Percentiles rank a stretch among this genome's conserved stretches.
These are phyloP conservation scores for Lithobates sylvaticus DNA, from an alignment of 2,797 vertebrate genomes.

Conservation along the genomic window DNA sequence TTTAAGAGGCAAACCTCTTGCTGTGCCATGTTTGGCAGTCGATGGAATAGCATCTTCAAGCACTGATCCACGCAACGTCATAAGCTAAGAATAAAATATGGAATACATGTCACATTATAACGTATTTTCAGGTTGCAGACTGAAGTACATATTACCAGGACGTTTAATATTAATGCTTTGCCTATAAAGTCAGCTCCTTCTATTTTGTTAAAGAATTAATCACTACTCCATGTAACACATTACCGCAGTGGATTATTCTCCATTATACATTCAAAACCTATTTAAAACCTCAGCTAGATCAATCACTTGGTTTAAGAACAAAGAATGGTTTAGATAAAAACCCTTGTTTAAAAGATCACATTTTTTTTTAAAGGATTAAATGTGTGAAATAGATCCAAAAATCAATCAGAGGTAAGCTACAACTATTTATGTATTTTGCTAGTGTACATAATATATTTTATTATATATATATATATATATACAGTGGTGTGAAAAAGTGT, in stretches of 20 bases:
- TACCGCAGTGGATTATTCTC: background rate
- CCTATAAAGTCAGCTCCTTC: background rate
- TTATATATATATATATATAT: too few relatives aligned
- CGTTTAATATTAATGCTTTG: conserved; percentile 4
- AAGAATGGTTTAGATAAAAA: background rate
- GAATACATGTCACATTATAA: background rate
- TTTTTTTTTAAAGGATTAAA: background rate
- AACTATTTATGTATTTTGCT: too few relatives aligned
- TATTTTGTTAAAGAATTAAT: background rate
- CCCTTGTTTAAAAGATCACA: background rate
- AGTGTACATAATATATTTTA: too few relatives aligned
- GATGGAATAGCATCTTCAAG: conserved; percentile 94
- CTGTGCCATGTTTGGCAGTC: conserved; percentile 91
- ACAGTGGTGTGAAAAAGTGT: too few relatives aligned
- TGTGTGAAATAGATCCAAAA: background rate
- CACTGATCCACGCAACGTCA: conserved; percentile 89
- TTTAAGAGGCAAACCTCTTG: conserved; percentile 90
- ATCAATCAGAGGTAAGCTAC: too few relatives aligned
- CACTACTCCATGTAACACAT: background rate
- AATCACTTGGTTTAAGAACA: background rate
- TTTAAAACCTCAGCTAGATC: background rate
- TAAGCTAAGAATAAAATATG: conserved; percentile 78
- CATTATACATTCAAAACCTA: background rate
- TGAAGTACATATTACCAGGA: background rate
- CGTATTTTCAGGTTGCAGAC: background rate